These are phyloP conservation scores for Enteromius afrohamiltoni DNA, from an alignment of 2,797 vertebrate species.

Conservation along the genomic window DNA sequence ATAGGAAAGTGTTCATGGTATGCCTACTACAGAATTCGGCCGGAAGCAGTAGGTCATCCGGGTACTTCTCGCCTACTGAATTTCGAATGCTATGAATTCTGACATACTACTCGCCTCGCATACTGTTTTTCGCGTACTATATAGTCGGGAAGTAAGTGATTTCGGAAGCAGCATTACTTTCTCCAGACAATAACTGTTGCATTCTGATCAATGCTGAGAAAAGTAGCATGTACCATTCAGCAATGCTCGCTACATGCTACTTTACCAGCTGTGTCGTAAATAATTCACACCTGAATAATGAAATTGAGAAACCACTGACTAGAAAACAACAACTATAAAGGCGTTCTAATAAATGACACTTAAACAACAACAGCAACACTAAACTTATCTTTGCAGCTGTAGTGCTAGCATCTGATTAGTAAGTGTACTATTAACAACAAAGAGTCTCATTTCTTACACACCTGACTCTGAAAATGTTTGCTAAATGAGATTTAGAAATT, in stretches of 20 bases:
- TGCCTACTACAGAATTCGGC: no score
- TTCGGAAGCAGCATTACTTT: neutral
- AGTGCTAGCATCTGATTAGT: neutral
- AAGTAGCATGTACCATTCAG: neutral
- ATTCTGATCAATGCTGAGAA: neutral
- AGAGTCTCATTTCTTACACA: neutral
- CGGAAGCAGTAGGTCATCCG: no score
- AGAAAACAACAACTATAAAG: neutral
- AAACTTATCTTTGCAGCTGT: neutral
- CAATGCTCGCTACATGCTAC: neutral
- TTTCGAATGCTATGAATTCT: no score
- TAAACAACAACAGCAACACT: constrained; percentile 2
- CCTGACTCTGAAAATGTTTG: neutral
- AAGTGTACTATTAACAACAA: neutral
- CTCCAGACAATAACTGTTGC: neutral
- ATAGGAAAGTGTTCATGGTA: no score
- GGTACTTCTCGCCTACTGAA: no score
- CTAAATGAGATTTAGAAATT: neutral
- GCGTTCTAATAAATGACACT: neutral
- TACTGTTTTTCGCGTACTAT: no score
- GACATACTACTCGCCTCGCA: no score
- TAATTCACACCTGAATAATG: neutral
- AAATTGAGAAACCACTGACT: neutral
- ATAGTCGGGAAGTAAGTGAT: no score
- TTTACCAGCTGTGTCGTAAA: neutral